Base-by-base conservation (phyloP, 2,797 vertebrate genomes). In the Fundulus diaphanus region DNA sequence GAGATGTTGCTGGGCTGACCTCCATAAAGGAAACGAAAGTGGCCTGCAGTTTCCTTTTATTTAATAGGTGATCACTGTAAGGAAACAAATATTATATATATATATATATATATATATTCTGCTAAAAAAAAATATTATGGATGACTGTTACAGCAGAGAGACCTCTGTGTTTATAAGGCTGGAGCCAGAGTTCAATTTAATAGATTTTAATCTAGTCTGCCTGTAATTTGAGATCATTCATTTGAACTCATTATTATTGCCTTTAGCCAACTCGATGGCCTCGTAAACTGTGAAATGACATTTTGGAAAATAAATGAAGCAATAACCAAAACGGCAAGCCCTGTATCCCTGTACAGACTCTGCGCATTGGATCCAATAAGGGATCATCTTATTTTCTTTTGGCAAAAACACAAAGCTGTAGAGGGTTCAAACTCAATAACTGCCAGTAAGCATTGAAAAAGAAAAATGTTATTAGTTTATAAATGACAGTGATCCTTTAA, bases 211-310 rank as follows among this genome's bases (percentile, higher is more conserved):
- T 74, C 51, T 37, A 6, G 3, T 67, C 22, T 59, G 57, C 33
- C 63, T 40, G 46, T 78, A 44, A 51, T 15, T 22, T 48, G 15
- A 74, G 2, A 81, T 12, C 18, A 6, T 48, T 74, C 33, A 3
- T 65, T 52, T 70, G 35, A 70, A 68, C 48, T n/a, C n/a, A n/a
- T 51, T 51, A 70, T 79, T n/a, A 24, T 71, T 44, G 40, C 24
- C 9, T 84, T 71, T 12, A 59, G 73, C 31, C 7, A 65, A 67
- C 7, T 33, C 24, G 52, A 72, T 81, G 31, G 59, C 9, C 59
- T 37, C 24, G 24, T 33, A 42, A 74, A 80, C n/a, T 72, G 42
- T 51, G 5, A 11, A 76, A 54, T 29, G 12, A 46, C 44, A 78
- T 49, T 65, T 24, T 69, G 33, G 22, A 51, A 31, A 33, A 71